These are phyloP conservation scores for Malacoctenus gilli DNA, from an alignment of 2,797 vertebrate species.

Conservation along the genomic window DNA sequence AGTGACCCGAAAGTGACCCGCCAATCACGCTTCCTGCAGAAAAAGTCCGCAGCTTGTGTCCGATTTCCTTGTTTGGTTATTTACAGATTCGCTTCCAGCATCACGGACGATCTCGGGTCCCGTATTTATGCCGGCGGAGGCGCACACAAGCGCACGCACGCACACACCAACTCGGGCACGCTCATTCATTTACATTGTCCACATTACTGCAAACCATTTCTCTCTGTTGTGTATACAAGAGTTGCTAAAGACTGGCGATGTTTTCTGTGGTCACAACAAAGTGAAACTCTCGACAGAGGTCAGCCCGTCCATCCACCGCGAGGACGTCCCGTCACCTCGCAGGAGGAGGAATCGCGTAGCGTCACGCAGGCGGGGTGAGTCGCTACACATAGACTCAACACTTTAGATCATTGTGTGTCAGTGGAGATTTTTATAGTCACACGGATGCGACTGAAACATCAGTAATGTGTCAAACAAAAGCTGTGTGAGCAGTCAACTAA, in stretches of 20 bases:
- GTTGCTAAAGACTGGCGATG: slow-evolving; percentile 17
- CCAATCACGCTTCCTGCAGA: not conserved
- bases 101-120: too few species aligned
- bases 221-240: slow-evolving; percentile 63
- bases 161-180: not conserved
- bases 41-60: slow-evolving; percentile 7
- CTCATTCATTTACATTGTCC: slow-evolving; percentile 55
- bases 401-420: too few species aligned
- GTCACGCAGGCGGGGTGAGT: too few species aligned
- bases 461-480: too few species aligned
- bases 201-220: slow-evolving; percentile 27
- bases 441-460: too few species aligned
- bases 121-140: slow-evolving; percentile 43
- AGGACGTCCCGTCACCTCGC: too few species aligned
- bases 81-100: slow-evolving; percentile 5
- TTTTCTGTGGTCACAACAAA: slow-evolving; percentile 11
- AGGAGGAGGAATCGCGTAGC: too few species aligned
- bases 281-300: too few species aligned
- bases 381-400: too few species aligned
- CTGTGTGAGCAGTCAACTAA: too few species aligned
- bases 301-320: too few species aligned
- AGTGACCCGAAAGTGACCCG: not conserved
- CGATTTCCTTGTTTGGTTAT: slow-evolving; percentile 11
- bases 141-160: slow-evolving; percentile 13
- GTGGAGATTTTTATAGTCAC: too few species aligned